Conservation (phyloP, 1,140 invertebrate species). For the Pararge aegeria region DNA sequence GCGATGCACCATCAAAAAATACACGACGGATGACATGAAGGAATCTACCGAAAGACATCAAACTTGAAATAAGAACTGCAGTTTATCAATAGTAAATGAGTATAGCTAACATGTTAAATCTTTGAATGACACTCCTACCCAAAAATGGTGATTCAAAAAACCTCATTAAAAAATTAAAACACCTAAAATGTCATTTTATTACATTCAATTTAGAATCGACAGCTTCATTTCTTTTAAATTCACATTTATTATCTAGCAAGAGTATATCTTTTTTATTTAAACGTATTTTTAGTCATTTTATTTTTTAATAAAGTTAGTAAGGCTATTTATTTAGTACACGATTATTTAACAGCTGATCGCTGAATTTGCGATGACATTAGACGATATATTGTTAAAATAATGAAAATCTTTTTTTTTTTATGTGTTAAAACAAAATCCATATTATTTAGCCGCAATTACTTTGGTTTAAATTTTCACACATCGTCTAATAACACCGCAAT, state of each 20-base stretch:
- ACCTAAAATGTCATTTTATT: conserved; percentile 73
- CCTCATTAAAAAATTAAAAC: conserved; percentile 31
- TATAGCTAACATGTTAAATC: too few species aligned
- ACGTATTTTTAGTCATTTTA: conserved; percentile 53
- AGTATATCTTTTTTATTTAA: conserved; percentile 49
- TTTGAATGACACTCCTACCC: background rate
- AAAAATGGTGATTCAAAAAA: conserved; percentile 32
- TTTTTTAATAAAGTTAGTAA: conserved; percentile 71
- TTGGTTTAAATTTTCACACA: background rate
- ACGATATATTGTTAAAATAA: conserved; percentile 27
- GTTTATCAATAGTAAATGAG: too few species aligned
- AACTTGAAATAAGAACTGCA: too few species aligned
- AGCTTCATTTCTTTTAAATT: conserved; percentile 70
- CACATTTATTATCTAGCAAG: conserved; percentile 66
- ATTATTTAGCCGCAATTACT: too few species aligned
- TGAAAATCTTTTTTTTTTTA: too few species aligned
- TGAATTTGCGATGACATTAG: conserved; percentile 42
- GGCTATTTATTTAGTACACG: conserved; percentile 65
- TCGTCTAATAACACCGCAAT: conserved; percentile 23
- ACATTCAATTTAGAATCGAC: conserved; percentile 76
- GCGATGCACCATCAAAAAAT: too few species aligned
- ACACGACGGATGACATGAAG: too few species aligned
- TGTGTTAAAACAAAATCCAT: too few species aligned
- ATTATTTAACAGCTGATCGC: conserved; percentile 49
- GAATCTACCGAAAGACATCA: too few species aligned